Base-by-base conservation (phyloP, 2,113 vertebrate species). In the Alectura lathami region DNA sequence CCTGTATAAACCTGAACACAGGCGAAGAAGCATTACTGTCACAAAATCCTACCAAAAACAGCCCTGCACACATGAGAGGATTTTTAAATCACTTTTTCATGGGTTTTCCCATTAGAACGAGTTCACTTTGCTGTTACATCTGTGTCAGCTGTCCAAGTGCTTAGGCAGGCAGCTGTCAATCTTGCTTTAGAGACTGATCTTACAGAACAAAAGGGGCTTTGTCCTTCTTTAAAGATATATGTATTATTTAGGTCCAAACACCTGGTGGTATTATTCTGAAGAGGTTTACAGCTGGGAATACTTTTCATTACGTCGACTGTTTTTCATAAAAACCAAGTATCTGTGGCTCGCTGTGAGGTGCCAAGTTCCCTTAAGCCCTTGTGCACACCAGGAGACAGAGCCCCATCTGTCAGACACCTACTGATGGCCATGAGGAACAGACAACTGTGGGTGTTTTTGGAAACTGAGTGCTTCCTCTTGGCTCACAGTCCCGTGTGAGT, bases 381-480 rank as follows among this genome's bases (percentile, higher is more conserved):
- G 69, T 3, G 74, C 48, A 29, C 69, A 72, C 8, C 42, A 82
- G 69, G 86, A 92, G 56, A 50, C 56, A 81, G 68, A 86, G 43
- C 4, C 38, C 87, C 93, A 95, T 82, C 87, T 94, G 87, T 64
- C 56, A 38, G 26, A 86, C 15, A 0, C 91, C 89, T 59, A 86
- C 93, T 21, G 93, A 68, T 16, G 81, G 73, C 86, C 81, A 24
- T 1, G 57, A 89, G 84, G 48, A 88, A 64, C 13, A 53, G 43
- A 89, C 89, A 91, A 72, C 53, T 43, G 84, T 47, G 80, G 91
- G 93, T 81, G 91, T 75, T 89, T 50, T 84, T 66, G 57, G 57
- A 78, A 67, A 77, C n/a, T 3, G 13, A 86, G 48, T 45, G 66
- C 53, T 96, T 96, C 94, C 91, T 95, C 84, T 87, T 82, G 89